Conservation (phyloP, 2,888 invertebrate genomes). For the Leptothorax acervorum region DNA sequence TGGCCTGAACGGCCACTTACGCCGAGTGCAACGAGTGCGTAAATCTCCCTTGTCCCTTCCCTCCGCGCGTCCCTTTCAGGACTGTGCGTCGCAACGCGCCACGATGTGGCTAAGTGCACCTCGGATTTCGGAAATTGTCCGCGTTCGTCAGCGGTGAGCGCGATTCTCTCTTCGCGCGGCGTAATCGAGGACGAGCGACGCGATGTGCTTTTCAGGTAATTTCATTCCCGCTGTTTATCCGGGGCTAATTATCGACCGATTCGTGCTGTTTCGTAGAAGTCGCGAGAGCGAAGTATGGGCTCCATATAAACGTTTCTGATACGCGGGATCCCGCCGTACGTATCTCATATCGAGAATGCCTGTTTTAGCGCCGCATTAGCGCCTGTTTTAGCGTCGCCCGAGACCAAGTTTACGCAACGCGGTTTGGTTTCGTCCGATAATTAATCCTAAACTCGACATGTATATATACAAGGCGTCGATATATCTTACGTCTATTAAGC, state of each 20-base stretch:
- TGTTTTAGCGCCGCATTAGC: conserved; percentile 13
- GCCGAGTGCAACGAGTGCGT: conserved; percentile 16
- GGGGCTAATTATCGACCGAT: conserved; percentile 21
- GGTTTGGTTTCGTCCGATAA: background rate
- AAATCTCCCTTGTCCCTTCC: conserved; percentile 11
- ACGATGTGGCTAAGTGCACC: conserved; percentile 1
- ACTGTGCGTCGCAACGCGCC: background rate
- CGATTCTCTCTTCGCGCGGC: background rate
- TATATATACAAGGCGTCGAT: background rate
- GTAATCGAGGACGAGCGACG: background rate
- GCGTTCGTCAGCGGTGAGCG: background rate
- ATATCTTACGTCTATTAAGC: background rate
- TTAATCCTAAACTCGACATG: conserved; percentile 16
- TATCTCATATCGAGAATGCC: background rate
- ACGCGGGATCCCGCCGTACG: background rate
- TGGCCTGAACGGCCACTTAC: conserved; percentile 19
- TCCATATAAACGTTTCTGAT: conserved; percentile 4
- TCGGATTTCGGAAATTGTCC: conserved; percentile 33
- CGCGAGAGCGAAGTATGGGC: conserved; percentile 2
- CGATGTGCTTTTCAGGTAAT: conserved; percentile 14
- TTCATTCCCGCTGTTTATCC: conserved; percentile 1
- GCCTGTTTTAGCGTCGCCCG: conserved; percentile 2
- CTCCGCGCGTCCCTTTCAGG: conserved; percentile 1
- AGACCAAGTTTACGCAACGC: no score
- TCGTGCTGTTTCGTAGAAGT: conserved; percentile 25